phyloP scores from a whole-genome alignment of 2,113 vertebrate genomes.

The Alligator mississippiensis region DNA sequence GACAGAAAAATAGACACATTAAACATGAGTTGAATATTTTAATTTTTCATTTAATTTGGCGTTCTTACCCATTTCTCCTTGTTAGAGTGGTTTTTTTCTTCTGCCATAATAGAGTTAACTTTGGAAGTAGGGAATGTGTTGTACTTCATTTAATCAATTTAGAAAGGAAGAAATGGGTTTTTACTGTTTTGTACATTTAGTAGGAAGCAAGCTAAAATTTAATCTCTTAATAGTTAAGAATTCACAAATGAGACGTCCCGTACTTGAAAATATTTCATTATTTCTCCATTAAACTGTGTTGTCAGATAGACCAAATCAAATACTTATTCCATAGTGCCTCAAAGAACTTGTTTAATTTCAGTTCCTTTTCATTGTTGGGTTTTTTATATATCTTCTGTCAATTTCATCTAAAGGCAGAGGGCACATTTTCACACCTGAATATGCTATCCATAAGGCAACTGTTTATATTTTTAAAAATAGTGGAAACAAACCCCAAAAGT shows the following conservation, averaged over 20 bases:
- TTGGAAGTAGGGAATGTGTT: not conserved
- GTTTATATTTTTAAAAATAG: not conserved
- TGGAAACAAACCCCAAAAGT: not conserved
- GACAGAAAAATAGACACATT: constrained; percentile 20
- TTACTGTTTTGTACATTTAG: not conserved
- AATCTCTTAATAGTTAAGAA: not conserved
- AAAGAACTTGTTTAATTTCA: not conserved
- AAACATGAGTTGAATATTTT: constrained; percentile 25
- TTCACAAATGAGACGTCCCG: not conserved
- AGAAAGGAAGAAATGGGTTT: not conserved
- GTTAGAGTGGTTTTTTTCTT: not conserved
- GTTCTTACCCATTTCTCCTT: constrained; percentile 30
- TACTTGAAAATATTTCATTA: constrained; percentile 9
- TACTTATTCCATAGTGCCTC: not conserved
- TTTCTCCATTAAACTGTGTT: not conserved
- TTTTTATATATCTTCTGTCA: not conserved
- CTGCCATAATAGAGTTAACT: not conserved
- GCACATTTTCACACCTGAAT: not conserved
- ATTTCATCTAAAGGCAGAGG: not conserved
- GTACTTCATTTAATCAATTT: not conserved
- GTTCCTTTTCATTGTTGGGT: not conserved
- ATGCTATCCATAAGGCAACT: not conserved
- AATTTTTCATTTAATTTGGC: constrained; percentile 29
- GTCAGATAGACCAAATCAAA: not conserved
- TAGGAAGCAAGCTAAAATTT: constrained; percentile 18